These are phyloP conservation scores for Caenorhabditis sp. DNA, from an alignment of 2,888 invertebrate species.

Conservation along the genomic window DNA sequence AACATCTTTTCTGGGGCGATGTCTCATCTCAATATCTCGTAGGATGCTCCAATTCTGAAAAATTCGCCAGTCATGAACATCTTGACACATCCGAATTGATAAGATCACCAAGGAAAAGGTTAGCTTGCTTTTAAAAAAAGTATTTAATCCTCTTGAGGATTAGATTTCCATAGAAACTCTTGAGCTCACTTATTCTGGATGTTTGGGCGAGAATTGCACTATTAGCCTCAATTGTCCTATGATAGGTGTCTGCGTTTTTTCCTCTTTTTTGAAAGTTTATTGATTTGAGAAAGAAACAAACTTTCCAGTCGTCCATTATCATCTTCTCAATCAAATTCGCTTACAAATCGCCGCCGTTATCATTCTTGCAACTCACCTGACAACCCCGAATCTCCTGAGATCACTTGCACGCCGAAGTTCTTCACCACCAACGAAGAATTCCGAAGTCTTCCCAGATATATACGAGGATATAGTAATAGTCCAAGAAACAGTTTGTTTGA, in stretches of 20 bases:
- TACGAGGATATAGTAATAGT: slow-evolving; percentile 12
- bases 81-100: slow-evolving; percentile 12
- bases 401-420: not conserved
- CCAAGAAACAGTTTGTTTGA: slow-evolving; percentile 11
- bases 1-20: slow-evolving; percentile 56
- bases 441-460: slow-evolving; percentile 34
- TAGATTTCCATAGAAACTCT: too few relatives aligned
- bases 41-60: not conserved
- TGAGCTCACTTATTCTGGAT: too few relatives aligned
- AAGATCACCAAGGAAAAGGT: not conserved
- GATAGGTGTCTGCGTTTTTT: too few relatives aligned
- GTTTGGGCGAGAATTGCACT: too few relatives aligned
- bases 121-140: too few relatives aligned
- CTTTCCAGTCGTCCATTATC: not conserved
- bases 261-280: too few relatives aligned
- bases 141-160: too few relatives aligned
- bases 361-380: slow-evolving; percentile 39
- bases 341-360: slow-evolving; percentile 26
- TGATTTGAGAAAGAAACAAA: too few relatives aligned
- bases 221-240: too few relatives aligned
- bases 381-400: slow-evolving; percentile 2
- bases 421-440: slow-evolving; percentile 16
- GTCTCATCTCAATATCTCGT: not conserved
- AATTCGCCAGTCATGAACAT: not conserved
- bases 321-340: not conserved